A percentile compares a stretch with the other conserved stretches of the same genome.
These are phyloP conservation scores for Esox niger DNA, from an alignment of 2,113 vertebrate species.

Conservation along the genomic window DNA sequence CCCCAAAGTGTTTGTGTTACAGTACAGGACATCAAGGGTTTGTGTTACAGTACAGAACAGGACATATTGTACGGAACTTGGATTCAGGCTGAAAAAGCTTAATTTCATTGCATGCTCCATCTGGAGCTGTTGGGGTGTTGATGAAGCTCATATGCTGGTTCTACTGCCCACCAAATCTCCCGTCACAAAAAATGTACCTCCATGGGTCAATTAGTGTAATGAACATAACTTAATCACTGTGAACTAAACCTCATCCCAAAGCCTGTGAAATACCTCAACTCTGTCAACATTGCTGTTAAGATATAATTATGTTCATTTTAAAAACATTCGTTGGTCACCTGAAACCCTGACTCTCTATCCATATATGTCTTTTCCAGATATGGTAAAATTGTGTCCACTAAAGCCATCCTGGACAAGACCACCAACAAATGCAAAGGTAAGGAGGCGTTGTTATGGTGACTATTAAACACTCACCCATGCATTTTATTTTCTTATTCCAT, in stretches of 20 bases:
- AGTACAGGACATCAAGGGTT: too few species aligned
- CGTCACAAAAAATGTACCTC: neutral
- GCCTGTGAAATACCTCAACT: neutral
- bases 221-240: too few species aligned
- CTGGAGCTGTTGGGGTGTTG: neutral
- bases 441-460: slow-evolving; percentile 17
- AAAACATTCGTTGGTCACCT: neutral
- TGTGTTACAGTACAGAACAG: too few species aligned
- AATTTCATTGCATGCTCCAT: neutral
- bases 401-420: slow-evolving; percentile 91
- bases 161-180: neutral
- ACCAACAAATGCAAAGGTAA: slow-evolving; percentile 96
- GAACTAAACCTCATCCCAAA: neutral
- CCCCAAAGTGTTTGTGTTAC: too few species aligned
- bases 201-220: neutral
- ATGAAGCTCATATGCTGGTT: neutral
- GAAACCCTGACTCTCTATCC: slow-evolving; percentile 13
- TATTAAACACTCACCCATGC: neutral
- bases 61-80: too few species aligned
- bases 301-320: too few species aligned
- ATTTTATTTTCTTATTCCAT: too few species aligned
- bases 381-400: slow-evolving; percentile 93
- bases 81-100: slow-evolving; percentile 8
- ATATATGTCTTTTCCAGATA: slow-evolving; percentile 71
- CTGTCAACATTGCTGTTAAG: neutral